A percentile compares a stretch with the other conserved stretches of the same genome.
Conservation (phyloP, 2,113 vertebrate genomes). For the Microtus pennsylvanicus region DNA sequence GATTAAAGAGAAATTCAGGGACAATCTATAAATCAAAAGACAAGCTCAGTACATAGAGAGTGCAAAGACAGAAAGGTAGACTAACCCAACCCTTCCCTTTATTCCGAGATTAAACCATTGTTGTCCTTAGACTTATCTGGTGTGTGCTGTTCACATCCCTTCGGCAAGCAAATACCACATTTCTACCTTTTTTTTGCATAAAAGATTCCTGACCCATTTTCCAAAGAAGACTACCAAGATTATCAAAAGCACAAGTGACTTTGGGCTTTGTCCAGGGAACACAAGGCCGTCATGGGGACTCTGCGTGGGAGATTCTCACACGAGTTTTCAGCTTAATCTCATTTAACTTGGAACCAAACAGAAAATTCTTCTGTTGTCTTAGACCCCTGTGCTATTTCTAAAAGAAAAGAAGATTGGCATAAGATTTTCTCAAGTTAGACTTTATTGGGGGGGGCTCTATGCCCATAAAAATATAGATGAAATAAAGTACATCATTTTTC, state of each 20-base stretch:
- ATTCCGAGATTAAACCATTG: background rate
- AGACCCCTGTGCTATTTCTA: slow-evolving; percentile 45
- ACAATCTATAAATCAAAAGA: background rate
- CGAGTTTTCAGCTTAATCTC: slow-evolving; percentile 49
- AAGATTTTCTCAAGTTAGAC: slow-evolving; percentile 56
- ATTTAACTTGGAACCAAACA: slow-evolving; percentile 67
- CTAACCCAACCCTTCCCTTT: background rate
- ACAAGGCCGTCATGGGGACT: background rate
- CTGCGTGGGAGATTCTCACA: slow-evolving; percentile 44
- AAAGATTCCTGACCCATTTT: slow-evolving; percentile 38
- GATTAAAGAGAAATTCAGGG: slow-evolving; percentile 11
- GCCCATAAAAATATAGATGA: background rate
- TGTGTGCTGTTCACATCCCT: background rate
- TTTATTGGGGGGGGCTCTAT: background rate
- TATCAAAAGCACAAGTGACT: slow-evolving; percentile 7
- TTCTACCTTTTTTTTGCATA: slow-evolving; percentile 4
- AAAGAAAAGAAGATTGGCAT: slow-evolving; percentile 40
- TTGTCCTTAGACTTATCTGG: background rate
- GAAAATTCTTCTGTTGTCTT: slow-evolving; percentile 54
- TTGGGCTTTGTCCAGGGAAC: slow-evolving; percentile 69
- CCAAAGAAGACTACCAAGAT: slow-evolving; percentile 43
- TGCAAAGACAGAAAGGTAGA: background rate
- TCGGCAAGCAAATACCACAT: slow-evolving; percentile 13
- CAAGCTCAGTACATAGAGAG: background rate
- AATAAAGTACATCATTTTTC: background rate